A percentile compares a stretch with the other conserved stretches of the same genome.
These are phyloP conservation scores for Melieria crassipennis DNA, from an alignment of 2,888 invertebrate genomes.

Conservation along the genomic window DNA sequence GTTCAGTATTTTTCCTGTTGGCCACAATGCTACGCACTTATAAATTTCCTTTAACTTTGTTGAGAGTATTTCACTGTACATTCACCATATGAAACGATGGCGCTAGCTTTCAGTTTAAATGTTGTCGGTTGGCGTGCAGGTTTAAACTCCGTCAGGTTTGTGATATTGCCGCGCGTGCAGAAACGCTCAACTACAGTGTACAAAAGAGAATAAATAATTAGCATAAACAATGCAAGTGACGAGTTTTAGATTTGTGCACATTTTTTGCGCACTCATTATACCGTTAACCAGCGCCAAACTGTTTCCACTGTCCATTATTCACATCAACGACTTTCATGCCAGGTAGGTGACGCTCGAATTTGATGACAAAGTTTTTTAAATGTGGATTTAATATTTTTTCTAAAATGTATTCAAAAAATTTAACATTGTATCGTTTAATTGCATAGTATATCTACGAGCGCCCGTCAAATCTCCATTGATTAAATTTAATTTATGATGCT, in stretches of 20 bases:
- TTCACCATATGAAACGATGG: background rate
- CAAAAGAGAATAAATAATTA: background rate
- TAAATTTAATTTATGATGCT: too few species aligned
- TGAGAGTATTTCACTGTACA: background rate
- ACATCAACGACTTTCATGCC: conserved; percentile 64
- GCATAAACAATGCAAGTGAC: background rate
- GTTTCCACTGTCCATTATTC: conserved; percentile 62
- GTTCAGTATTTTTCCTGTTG: too few species aligned
- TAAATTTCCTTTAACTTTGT: too few species aligned
- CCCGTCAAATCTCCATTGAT: too few species aligned
- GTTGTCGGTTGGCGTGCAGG: background rate
- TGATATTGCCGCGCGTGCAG: too few species aligned
- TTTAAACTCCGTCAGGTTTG: background rate
- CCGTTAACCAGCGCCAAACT: conserved; percentile 43
- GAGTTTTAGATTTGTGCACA: background rate
- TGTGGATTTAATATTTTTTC: too few species aligned
- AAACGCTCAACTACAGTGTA: background rate
- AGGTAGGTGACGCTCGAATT: conserved; percentile 49
- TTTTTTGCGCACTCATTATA: conserved; percentile 5
- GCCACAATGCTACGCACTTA: too few species aligned
- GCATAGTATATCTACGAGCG: too few species aligned
- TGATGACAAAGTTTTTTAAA: too few species aligned
- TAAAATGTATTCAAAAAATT: too few species aligned
- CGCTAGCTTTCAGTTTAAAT: background rate
- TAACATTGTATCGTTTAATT: too few species aligned